These are phyloP conservation scores for Clangula hyemalis DNA, from an alignment of 2,797 vertebrate species.

Conservation along the genomic window DNA sequence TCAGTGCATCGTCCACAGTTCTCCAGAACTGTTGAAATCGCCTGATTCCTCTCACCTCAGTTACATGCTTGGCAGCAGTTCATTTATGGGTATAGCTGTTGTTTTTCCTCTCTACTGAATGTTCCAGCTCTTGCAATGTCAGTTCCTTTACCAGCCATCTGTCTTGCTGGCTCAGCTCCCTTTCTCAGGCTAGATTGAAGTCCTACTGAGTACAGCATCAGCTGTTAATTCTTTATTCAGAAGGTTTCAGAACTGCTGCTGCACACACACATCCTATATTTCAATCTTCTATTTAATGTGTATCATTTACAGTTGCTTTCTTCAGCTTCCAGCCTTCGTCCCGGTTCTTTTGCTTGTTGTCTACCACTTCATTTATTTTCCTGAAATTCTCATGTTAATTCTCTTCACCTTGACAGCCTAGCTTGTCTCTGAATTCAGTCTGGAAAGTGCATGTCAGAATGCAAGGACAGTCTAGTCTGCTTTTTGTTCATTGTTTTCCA, in stretches of 20 bases:
- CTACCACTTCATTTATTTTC: not conserved
- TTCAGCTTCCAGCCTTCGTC: not conserved
- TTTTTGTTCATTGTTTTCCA: not conserved
- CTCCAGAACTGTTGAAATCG: conserved; percentile 10
- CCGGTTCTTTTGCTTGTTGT: not conserved
- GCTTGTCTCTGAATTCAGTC: not conserved
- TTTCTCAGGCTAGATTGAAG: conserved; percentile 17
- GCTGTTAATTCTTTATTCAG: conserved; percentile 51
- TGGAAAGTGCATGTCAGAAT: not conserved
- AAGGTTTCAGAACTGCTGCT: conserved; percentile 17
- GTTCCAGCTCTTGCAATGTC: conserved; percentile 66
- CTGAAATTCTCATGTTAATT: not conserved
- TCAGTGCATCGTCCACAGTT: not conserved
- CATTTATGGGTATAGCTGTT: conserved; percentile 41
- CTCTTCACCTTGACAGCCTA: not conserved
- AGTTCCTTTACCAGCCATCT: conserved; percentile 66
- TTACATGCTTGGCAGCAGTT: conserved; percentile 50
- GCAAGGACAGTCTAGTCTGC: not conserved
- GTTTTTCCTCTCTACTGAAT: conserved; percentile 64
- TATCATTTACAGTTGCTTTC: not conserved
- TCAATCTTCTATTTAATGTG: not conserved
- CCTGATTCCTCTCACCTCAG: conserved; percentile 2
- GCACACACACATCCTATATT: not conserved
- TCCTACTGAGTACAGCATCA: conserved; percentile 4
- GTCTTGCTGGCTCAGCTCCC: conserved; percentile 59